A percentile compares a stretch with the other conserved stretches of the same genome.
These are phyloP conservation scores for Bergia sp. DNA, from an alignment of 92 coral and sea anemone genomes.

Conservation along the genomic window DNA sequence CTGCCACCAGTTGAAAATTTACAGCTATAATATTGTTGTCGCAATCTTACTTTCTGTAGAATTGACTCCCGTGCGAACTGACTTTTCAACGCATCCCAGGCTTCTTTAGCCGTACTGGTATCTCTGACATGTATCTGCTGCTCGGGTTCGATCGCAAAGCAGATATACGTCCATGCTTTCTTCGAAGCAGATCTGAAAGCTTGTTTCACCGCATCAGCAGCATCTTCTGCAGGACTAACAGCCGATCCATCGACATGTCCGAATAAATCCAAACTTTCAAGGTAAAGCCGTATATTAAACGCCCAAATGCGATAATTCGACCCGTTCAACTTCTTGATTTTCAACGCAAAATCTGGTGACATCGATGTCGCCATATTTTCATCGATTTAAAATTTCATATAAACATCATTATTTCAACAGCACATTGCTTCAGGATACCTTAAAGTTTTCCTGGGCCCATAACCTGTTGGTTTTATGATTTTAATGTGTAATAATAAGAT, in stretches of 20 bases:
- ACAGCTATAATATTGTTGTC: slow-evolving; percentile 41
- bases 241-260: slow-evolving; percentile 49
- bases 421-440: slow-evolving; percentile 6
- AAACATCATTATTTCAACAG: neutral
- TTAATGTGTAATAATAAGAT: too few relatives aligned
- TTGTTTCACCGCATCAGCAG: neutral
- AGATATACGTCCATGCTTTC: too few relatives aligned
- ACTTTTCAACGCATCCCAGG: slow-evolving; percentile 38
- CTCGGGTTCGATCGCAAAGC: neutral
- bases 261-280: slow-evolving; percentile 29
- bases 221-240: slow-evolving; percentile 40
- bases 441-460: slow-evolving; percentile 41
- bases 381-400: neutral
- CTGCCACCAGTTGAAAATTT: slow-evolving; percentile 5
- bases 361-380: slow-evolving; percentile 22
- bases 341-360: slow-evolving; percentile 26
- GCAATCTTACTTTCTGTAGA: slow-evolving; percentile 46
- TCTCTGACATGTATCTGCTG: slow-evolving; percentile 38
- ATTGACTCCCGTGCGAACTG: slow-evolving; percentile 45
- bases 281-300: slow-evolving; percentile 28
- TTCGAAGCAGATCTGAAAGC: too few relatives aligned
- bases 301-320: slow-evolving; percentile 30
- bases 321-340: neutral
- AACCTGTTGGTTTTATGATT: slow-evolving; percentile 26
- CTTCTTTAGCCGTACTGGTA: slow-evolving; percentile 41